Evolutionary conservation across 2,888 invertebrate species (phyloP), one percentile per base, ranked within the genome.

Genomic region (Tenthredo mesomela): DNA sequence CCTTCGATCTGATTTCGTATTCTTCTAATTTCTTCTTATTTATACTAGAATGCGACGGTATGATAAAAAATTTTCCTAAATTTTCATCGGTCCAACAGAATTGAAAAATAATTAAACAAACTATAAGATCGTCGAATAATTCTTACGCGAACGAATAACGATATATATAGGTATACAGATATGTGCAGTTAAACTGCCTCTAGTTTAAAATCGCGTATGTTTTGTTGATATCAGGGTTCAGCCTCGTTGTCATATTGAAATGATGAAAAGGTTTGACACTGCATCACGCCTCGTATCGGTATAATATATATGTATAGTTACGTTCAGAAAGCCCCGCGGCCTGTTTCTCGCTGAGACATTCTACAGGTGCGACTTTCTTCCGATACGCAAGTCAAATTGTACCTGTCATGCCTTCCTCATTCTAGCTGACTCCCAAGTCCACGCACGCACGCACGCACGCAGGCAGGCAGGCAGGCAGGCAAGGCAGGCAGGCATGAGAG

Each of bases 331-430:
- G 67, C 70, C 70, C 37, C 37, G 70, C 18, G 70, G 70, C 70
- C 15, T 70, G 75, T 47, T 43, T 78, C 54, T 58, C 10, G 61
- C 61, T 21, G 12, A 18, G 12, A 40, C 80, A 40, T 40, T 80
- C 80, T 25, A 80, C 80, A 61, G 80, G 80, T 80, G 80, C 80
- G 29, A 29, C 29, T 61, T 61, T 80, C 80, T 29, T 61, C 25
- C 37, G 25, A 78, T 54, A 58, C 61, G 58, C 61, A 37, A 50
- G 61, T 65, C 37, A 80, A 80, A 61, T 80, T n/a, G 61, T 37
- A 33, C 58, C 61, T 61, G 58, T 80, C 61, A 61, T 61, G 50
- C 54, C 78, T 43, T 80, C 21, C 61, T 78, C 54, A 78, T 37
- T 15, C 37, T 40, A 33, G 78, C 33, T n/a, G 43, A 47, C 75